Conservation (phyloP, 64 coral and sea anemone genomes). For the Montipora cactus region DNA sequence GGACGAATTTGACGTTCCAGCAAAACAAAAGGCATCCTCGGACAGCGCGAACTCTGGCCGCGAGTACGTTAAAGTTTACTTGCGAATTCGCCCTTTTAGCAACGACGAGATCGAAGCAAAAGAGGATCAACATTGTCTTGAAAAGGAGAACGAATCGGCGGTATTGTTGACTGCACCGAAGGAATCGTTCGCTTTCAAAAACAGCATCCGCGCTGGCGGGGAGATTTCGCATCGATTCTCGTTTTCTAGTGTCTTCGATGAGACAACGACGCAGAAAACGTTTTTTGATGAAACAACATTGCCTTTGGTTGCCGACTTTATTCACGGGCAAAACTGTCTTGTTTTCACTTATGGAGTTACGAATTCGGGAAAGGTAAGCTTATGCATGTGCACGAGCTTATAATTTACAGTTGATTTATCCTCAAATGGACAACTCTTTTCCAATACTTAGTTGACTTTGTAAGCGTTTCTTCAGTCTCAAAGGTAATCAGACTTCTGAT, state of each 20-base stretch:
- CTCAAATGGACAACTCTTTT: too few relatives aligned
- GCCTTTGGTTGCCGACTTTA: conserved; percentile 84
- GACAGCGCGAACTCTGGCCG: conserved; percentile 55
- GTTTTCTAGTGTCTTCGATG: conserved; percentile 84
- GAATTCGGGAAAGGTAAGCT: conserved; percentile 93
- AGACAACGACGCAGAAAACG: conserved; percentile 81
- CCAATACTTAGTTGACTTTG: too few relatives aligned
- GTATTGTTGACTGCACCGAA: conserved; percentile 87
- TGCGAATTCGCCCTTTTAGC: conserved; percentile 87
- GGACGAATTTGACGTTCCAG: conserved; percentile 74
- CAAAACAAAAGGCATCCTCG: conserved; percentile 31
- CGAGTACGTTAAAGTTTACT: conserved; percentile 91
- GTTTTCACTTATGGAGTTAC: conserved; percentile 97
- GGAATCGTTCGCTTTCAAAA: conserved; percentile 96
- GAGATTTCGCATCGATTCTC: conserved; percentile 97
- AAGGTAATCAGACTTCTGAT: too few relatives aligned
- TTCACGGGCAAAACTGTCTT: conserved; percentile 95
- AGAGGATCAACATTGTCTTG: conserved; percentile 80
- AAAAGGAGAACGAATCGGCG: conserved; percentile 70
- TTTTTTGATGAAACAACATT: conserved; percentile 93
- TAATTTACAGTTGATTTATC: too few relatives aligned
- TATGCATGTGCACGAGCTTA: too few relatives aligned
- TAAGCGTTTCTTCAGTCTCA: too few relatives aligned
- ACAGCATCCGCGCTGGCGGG: conserved; percentile 79
- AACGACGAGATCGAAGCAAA: conserved; percentile 60